These are phyloP conservation scores for Heliothis peltigera DNA, from an alignment of 2,888 invertebrate species.

Conservation along the genomic window DNA sequence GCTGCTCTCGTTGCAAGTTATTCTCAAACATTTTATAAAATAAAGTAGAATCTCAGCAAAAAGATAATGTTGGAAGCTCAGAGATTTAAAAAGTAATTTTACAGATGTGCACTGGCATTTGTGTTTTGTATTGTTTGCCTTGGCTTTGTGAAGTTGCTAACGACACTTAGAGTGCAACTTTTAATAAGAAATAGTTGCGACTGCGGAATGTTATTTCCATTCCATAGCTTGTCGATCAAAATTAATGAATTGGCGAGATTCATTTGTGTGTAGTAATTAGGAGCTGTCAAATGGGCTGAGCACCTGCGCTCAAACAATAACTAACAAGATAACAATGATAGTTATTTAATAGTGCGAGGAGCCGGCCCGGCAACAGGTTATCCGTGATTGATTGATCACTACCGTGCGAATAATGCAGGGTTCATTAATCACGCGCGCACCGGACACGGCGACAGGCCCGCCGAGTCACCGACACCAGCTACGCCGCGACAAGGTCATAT, in stretches of 20 bases:
- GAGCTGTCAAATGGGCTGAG: constrained; percentile 8
- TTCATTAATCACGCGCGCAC: constrained; percentile 70
- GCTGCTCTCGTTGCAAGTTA: constrained; percentile 12
- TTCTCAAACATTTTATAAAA: constrained; percentile 41
- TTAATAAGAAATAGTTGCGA: constrained; percentile 28
- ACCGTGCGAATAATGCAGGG: constrained; percentile 67
- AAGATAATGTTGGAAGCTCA: constrained; percentile 27
- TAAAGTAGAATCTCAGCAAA: constrained; percentile 39
- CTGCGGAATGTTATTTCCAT: constrained; percentile 23
- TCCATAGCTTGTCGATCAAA: constrained; percentile 9
- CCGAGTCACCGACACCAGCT: constrained; percentile 34
- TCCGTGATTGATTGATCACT: constrained; percentile 70
- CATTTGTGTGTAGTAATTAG: constrained; percentile 15
- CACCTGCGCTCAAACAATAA: constrained; percentile 47
- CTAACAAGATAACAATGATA: constrained; percentile 58
- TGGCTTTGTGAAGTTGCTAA: constrained; percentile 18
- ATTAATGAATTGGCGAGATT: constrained; percentile 20
- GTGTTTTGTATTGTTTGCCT: constrained; percentile 30
- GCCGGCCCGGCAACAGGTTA: constrained; percentile 68
- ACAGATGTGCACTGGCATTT: constrained; percentile 27
- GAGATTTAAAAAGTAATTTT: constrained; percentile 43
- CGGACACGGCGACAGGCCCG: constrained; percentile 44
- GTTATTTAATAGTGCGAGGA: constrained; percentile 52
- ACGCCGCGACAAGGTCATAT: constrained; percentile 50
- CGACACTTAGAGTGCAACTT: constrained; percentile 4